A percentile compares a stretch with the other conserved stretches of the same genome.
These are phyloP conservation scores for Diogma glabrata DNA, from an alignment of 2,888 invertebrate genomes.

Conservation along the genomic window DNA sequence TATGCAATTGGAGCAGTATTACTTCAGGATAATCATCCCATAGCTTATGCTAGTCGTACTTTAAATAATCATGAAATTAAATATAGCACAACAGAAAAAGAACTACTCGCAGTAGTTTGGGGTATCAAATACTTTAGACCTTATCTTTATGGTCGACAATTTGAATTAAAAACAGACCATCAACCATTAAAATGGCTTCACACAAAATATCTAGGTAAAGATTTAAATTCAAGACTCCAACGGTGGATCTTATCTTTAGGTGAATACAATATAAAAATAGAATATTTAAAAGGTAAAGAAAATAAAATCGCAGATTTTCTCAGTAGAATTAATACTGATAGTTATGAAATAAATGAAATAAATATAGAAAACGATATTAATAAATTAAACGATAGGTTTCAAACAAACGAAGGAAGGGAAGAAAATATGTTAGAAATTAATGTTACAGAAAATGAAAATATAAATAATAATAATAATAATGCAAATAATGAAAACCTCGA, in stretches of 20 bases:
- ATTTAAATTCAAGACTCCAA: constrained; percentile 17
- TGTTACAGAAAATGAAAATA: neutral
- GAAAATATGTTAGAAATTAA: constrained; percentile 2
- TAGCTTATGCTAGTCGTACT: neutral
- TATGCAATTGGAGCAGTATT: neutral
- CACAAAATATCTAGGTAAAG: too few relatives aligned
- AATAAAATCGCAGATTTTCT: constrained; percentile 14
- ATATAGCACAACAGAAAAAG: constrained; percentile 9
- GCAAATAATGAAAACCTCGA: too few relatives aligned
- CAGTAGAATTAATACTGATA: constrained; percentile 13
- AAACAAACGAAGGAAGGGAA: constrained; percentile 4
- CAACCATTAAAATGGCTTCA: constrained; percentile 19
- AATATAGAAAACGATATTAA: too few relatives aligned
- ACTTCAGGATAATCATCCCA: neutral
- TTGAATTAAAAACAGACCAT: constrained; percentile 16
- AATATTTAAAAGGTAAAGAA: constrained; percentile 16
- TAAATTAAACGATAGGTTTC: too few relatives aligned
- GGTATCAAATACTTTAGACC: neutral
- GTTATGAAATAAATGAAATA: constrained; percentile 13
- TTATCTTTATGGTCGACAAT: neutral
- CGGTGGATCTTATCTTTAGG: constrained; percentile 17
- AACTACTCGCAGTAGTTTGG: constrained; percentile 5
- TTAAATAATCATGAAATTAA: neutral
- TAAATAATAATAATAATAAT: too few relatives aligned
- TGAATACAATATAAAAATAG: constrained; percentile 2